Evolutionary conservation across 2,888 invertebrate genomes (phyloP).

Genomic region (Charanyca ferruginea): DNA sequence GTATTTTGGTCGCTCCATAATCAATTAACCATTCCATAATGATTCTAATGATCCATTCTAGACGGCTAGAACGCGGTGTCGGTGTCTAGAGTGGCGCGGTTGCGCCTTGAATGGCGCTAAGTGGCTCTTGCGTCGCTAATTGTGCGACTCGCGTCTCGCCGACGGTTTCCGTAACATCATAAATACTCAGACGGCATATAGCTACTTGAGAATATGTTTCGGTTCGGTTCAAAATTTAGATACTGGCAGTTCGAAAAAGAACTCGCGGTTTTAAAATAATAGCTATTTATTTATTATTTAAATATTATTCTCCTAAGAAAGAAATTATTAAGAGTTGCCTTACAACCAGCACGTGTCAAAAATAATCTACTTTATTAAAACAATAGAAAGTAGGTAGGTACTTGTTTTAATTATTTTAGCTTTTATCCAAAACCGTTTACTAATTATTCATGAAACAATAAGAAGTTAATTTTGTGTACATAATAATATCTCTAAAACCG

Average conservation of each 20-base stretch:
- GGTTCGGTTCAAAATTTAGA: no score
- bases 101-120: conserved; percentile 74
- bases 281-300: no score
- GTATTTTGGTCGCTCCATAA: conserved; percentile 17
- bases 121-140: conserved; percentile 82
- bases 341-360: no score
- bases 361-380: no score
- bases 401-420: no score
- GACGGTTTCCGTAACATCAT: conserved; percentile 51
- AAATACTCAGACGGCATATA: conserved; percentile 38
- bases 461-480: background rate
- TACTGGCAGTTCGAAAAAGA: background rate
- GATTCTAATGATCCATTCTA: conserved; percentile 48
- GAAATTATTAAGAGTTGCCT: no score
- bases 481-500: background rate
- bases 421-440: no score
- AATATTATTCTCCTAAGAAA: no score
- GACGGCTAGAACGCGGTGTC: conserved; percentile 47
- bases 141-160: conserved; percentile 66
- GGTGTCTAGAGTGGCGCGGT: conserved; percentile 64
- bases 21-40: conserved; percentile 38
- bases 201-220: conserved; percentile 13
- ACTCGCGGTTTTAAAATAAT: no score
- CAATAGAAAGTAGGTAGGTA: no score
- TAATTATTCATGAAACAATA: background rate